phyloP scores from a whole-genome alignment of 2,797 vertebrate genomes.

The Amniataba percoides region DNA sequence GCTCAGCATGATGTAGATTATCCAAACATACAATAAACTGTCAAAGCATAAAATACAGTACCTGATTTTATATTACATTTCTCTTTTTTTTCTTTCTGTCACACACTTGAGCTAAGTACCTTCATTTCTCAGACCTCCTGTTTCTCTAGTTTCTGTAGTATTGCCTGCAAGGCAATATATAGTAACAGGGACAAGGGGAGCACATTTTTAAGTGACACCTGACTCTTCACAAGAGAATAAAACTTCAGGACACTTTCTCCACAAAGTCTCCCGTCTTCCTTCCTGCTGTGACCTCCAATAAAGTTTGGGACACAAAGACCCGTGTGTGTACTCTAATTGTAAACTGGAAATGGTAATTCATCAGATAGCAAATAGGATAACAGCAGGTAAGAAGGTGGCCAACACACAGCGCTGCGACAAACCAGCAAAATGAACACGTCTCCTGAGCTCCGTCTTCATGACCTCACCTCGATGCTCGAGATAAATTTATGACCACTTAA shows the following conservation, averaged over 20 bases:
- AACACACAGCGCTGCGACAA: background rate
- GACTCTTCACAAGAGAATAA: background rate
- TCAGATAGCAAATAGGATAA: background rate
- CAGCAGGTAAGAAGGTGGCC: background rate
- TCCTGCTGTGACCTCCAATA: background rate
- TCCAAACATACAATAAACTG: too few relatives aligned
- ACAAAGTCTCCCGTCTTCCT: background rate
- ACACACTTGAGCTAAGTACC: background rate
- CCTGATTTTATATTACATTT: background rate
- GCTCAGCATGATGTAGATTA: too few relatives aligned
- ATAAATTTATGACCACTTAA: slow-evolving; percentile 47
- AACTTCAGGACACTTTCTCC: background rate
- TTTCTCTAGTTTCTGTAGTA: background rate
- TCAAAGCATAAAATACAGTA: background rate
- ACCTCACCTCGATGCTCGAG: slow-evolving; percentile 10
- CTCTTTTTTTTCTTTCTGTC: background rate
- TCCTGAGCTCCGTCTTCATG: background rate
- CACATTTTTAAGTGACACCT: background rate
- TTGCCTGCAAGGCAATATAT: background rate
- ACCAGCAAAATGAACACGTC: slow-evolving; percentile 22
- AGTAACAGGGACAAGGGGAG: background rate
- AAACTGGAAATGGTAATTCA: too few relatives aligned
- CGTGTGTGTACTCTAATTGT: background rate
- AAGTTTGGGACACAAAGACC: background rate
- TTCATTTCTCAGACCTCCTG: background rate